These are phyloP conservation scores for Chironomus riparius DNA, from an alignment of 2,888 invertebrate species.

Conservation along the genomic window DNA sequence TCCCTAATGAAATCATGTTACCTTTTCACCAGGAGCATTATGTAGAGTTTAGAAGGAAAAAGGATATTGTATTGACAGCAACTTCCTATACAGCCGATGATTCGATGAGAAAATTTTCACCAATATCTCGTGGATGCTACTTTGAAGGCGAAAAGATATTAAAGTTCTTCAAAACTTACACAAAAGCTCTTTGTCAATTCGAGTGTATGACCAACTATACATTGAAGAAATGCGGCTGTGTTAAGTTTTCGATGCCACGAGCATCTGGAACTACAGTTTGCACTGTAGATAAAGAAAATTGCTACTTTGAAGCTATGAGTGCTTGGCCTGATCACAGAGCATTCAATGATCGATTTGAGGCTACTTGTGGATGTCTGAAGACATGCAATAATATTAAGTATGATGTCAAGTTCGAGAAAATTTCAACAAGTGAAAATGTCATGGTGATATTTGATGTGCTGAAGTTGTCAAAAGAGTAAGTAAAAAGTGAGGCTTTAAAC, in stretches of 20 bases:
- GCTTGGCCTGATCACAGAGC: not conserved
- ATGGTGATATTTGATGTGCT: not conserved
- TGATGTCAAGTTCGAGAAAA: not conserved
- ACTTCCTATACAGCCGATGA: not conserved
- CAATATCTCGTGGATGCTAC: not conserved
- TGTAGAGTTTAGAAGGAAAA: not conserved
- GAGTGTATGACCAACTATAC: not conserved
- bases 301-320: not conserved
- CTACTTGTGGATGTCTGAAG: not conserved
- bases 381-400: not conserved
- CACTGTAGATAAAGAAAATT: not conserved
- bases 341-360: not conserved
- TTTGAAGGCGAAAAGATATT: not conserved
- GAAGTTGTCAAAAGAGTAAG: not conserved
- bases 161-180: not conserved
- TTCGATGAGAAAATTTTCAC: not conserved
- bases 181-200: not conserved
- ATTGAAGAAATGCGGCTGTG: not conserved
- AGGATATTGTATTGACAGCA: not conserved
- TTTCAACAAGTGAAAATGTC: not conserved
- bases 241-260: not conserved
- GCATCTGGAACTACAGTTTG: not conserved
- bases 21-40: not conserved
- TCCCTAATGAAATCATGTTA: not conserved
- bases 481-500: no score